Conservation (phyloP, 2,113 vertebrate species). For the Benthochromis sp. region DNA sequence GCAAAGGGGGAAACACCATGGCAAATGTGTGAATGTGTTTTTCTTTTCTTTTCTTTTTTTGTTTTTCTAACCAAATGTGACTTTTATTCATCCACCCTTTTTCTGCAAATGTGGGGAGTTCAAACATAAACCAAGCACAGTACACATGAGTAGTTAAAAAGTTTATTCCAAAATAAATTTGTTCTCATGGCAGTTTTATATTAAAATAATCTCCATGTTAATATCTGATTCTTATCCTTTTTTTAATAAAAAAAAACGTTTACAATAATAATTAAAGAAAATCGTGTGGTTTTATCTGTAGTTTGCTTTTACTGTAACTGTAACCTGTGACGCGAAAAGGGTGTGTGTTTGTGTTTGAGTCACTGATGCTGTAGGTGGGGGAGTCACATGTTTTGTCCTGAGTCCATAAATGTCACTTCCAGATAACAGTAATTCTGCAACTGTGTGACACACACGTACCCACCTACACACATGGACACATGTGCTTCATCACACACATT, state of each 20-base stretch:
- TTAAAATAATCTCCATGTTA: not conserved
- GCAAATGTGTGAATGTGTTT: constrained; percentile 29
- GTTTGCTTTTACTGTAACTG: constrained; percentile 21
- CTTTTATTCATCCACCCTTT: not conserved
- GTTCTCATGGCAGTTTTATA: not conserved
- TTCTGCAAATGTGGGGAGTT: not conserved
- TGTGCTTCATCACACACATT: not conserved
- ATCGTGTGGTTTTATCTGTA: not conserved
- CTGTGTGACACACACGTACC: not conserved
- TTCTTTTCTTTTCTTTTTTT: not conserved
- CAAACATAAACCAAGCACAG: not conserved
- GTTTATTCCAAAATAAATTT: constrained; percentile 33
- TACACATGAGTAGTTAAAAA: not conserved
- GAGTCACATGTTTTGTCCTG: constrained; percentile 46
- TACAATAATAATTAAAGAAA: not conserved
- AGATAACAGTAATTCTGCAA: constrained; percentile 37
- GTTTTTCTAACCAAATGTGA: not conserved
- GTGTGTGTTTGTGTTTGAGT: constrained; percentile 27
- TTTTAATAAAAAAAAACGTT: not conserved
- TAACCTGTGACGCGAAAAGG: not conserved
- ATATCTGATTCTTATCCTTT: not conserved
- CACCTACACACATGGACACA: not conserved
- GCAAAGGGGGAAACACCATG: constrained; percentile 51
- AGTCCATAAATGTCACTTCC: constrained; percentile 58
- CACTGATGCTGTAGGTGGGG: constrained; percentile 62